phyloP scores from a whole-genome alignment of 2,113 vertebrate genomes.

The Nanorana parkeri region DNA sequence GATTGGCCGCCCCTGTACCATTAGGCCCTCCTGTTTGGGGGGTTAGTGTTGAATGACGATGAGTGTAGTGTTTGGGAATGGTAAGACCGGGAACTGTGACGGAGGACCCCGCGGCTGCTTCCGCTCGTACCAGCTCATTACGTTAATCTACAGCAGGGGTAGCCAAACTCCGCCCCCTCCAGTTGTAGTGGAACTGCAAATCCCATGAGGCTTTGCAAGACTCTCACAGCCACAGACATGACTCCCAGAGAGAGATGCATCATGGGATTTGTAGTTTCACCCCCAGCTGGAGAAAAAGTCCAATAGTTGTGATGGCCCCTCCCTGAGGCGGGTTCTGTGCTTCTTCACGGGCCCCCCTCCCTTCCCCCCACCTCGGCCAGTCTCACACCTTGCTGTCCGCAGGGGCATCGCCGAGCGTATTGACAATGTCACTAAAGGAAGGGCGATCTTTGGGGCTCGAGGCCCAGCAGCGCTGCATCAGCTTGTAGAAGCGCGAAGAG shows the following conservation, averaged over 20 bases:
- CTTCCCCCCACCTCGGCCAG: background rate
- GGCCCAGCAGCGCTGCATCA: conserved; percentile 94
- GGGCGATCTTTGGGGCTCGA: conserved; percentile 92
- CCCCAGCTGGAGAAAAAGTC: background rate
- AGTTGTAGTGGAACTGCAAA: too few species aligned
- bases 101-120: background rate
- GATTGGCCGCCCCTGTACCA: too few species aligned
- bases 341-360: conserved; percentile 26
- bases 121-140: background rate
- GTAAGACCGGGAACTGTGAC: too few species aligned
- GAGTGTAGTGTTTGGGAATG: background rate
- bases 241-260: too few species aligned
- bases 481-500: conserved; percentile 86
- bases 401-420: conserved; percentile 80
- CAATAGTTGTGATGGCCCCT: background rate
- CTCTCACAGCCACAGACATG: too few species aligned
- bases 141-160: background rate
- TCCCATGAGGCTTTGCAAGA: too few species aligned
- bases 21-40: too few species aligned
- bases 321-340: conserved; percentile 13
- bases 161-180: too few species aligned
- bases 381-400: conserved; percentile 91
- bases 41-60: background rate
- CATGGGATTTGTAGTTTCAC: too few species aligned
- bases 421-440: conserved; percentile 89